Evolutionary conservation across 2,113 vertebrate genomes (phyloP), one percentile per base, ranked within the genome.

Genomic region (Burhinus bistriatus): DNA sequence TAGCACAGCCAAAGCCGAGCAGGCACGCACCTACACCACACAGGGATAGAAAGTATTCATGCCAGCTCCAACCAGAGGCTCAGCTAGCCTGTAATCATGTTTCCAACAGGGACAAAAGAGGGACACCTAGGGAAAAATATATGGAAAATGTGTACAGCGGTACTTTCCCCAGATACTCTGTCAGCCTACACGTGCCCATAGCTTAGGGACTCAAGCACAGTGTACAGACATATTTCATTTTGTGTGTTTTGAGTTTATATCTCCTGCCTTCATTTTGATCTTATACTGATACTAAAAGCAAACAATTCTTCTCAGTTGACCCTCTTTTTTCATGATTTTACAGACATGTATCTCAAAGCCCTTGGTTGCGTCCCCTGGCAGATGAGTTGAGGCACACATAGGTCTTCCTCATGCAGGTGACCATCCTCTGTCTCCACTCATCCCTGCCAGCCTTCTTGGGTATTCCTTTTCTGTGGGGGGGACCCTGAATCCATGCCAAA

Each of bases 21-120:
- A 83, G 52, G 15, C 1, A 0, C 36, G 40, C 42, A 81, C 47
- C 64, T 51, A 25, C 52, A 71, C 51, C 68, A 42, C 26, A 22
- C 22, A 30, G 19, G 38, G 94, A 66, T 0, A 92, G 64, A 62
- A 94, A 66, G 40, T 9, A 26, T 36, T 62, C 0, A 0, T 65
- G 45, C 32, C 38, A 92, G 54, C 62, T 83, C 54, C 64, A 83
- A 29, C 40, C 54, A 64, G 42, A 80, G 52, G 47, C 15, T 64
- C 12, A 65, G 36, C 14, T 69, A 77, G 27, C 12, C n/a, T 23
- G 6, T 29, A n/a, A 30, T 21, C 0, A 0, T 34, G 5, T 59
- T 88, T 72, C 75, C 54, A 92, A 30, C 26, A 72, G 49, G 18
- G 47, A 90, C 42, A 12, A 64, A 82, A 92, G 85, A 44, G 9